Evolutionary conservation across 2,113 vertebrate genomes (phyloP).

Genomic region (Nyctibius bracteatus): DNA sequence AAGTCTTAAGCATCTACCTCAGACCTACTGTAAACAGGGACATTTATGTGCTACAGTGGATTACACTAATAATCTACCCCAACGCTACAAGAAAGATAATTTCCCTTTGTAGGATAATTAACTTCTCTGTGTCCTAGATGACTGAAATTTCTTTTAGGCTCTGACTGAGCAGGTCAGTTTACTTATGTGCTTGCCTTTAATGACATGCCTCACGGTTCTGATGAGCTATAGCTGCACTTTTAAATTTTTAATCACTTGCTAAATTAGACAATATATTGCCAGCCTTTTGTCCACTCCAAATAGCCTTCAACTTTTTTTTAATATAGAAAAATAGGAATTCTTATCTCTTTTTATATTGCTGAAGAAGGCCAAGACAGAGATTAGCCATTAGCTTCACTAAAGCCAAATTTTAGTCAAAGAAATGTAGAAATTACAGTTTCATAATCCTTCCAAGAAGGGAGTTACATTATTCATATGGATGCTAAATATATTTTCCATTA

Average conservation of each 20-base stretch:
- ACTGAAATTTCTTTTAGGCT: not conserved
- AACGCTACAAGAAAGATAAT: not conserved
- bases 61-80: not conserved
- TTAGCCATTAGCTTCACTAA: conserved; percentile 5
- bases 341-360: not conserved
- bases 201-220: not conserved
- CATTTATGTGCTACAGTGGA: not conserved
- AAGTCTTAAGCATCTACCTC: not conserved
- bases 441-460: conserved; percentile 50
- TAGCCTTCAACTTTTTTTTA: not conserved
- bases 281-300: not conserved
- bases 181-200: not conserved
- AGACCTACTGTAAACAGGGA: not conserved
- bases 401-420: conserved; percentile 59
- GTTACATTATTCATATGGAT: conserved; percentile 60
- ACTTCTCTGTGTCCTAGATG: not conserved
- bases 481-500: conserved; percentile 66
- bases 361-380: not conserved
- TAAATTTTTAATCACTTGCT: conserved; percentile 11
- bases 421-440: conserved; percentile 29
- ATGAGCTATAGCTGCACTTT: not conserved
- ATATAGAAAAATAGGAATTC: not conserved
- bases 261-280: not conserved
- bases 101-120: not conserved
- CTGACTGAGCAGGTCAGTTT: not conserved